These are phyloP conservation scores for Conus canariensis DNA, from an alignment of 2,888 invertebrate genomes.

Conservation along the genomic window DNA sequence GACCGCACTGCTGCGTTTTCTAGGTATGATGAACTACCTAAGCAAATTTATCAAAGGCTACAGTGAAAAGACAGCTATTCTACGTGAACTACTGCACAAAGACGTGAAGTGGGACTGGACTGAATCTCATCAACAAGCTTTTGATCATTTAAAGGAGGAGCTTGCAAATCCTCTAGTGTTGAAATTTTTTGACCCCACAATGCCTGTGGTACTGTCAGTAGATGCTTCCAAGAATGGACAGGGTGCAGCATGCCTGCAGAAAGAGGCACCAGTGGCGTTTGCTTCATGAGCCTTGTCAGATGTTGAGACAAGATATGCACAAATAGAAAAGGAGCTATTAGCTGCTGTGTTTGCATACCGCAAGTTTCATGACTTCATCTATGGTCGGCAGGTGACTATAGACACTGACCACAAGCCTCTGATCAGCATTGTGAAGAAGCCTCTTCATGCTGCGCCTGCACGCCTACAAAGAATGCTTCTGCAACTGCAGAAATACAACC, in stretches of 20 bases:
- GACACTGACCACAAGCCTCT: neutral
- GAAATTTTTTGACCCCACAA: constrained; percentile 44
- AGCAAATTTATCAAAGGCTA: constrained; percentile 32
- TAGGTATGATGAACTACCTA: constrained; percentile 5
- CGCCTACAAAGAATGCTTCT: neutral
- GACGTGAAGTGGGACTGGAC: constrained; percentile 41
- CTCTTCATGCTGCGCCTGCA: constrained; percentile 29
- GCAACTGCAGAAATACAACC: neutral
- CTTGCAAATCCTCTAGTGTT: constrained; percentile 26
- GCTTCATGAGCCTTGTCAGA: constrained; percentile 48
- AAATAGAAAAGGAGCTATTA: constrained; percentile 52
- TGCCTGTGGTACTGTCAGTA: neutral
- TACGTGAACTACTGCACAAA: constrained; percentile 46
- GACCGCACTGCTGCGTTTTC: neutral
- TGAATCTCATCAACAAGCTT: constrained; percentile 18
- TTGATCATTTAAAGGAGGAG: constrained; percentile 34
- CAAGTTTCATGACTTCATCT: constrained; percentile 35
- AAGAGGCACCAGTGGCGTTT: constrained; percentile 48
- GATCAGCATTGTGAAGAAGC: constrained; percentile 36
- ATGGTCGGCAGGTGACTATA: neutral
- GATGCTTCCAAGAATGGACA: constrained; percentile 46
- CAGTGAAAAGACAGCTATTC: constrained; percentile 36
- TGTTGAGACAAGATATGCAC: constrained; percentile 45
- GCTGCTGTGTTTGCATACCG: constrained; percentile 50
- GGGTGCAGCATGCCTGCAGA: constrained; percentile 43